These are phyloP conservation scores for Cichladusa arquata DNA, from an alignment of 2,113 vertebrate genomes.

Conservation along the genomic window DNA sequence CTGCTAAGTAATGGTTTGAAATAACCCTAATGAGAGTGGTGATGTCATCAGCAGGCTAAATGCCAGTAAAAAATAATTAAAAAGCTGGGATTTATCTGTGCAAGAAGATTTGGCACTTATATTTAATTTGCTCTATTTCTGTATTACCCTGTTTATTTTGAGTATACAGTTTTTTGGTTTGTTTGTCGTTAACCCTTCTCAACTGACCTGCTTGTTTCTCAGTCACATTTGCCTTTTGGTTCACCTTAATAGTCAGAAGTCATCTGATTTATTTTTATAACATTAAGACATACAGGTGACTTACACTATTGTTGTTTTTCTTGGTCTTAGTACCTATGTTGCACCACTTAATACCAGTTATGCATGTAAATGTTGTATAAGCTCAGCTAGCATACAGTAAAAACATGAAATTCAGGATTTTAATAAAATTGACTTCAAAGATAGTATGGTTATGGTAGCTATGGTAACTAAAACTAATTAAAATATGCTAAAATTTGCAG, in stretches of 20 bases:
- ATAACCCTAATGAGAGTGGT: background rate
- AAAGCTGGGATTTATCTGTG: background rate
- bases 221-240: background rate
- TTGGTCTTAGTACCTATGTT: background rate
- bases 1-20: background rate
- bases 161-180: background rate
- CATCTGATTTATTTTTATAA: background rate
- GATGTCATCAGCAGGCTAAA: background rate
- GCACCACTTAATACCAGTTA: background rate
- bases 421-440: slow-evolving; percentile 30
- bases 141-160: background rate
- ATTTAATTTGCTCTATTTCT: background rate
- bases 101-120: background rate
- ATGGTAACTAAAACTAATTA: slow-evolving; percentile 59
- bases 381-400: background rate
- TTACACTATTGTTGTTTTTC: background rate
- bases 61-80: background rate
- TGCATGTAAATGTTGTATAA: background rate
- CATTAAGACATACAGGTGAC: background rate
- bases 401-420: background rate
- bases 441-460: slow-evolving; percentile 16
- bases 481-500: slow-evolving; percentile 33
- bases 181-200: background rate
- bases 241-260: background rate
- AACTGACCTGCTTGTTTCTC: background rate